Conservation (phyloP, 2,888 invertebrate species). For the Eledona agricola region DNA sequence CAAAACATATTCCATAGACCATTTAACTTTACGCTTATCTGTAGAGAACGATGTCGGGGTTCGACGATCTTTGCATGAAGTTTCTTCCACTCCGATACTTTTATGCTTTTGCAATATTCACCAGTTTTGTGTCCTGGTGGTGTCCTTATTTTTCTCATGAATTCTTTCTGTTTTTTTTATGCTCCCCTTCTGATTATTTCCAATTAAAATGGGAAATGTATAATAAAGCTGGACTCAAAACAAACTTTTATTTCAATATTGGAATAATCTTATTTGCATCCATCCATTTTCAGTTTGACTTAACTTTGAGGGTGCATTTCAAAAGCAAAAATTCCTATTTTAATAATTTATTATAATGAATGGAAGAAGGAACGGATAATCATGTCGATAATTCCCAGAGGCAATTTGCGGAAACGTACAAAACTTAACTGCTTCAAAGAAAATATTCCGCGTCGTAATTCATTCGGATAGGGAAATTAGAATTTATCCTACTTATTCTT, state of each 20-base stretch:
- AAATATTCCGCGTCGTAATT: slow-evolving; percentile 54
- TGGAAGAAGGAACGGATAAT: slow-evolving; percentile 27
- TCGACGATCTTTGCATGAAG: slow-evolving; percentile 38
- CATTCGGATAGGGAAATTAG: slow-evolving; percentile 54
- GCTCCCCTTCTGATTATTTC: too few relatives aligned
- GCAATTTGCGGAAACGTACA: slow-evolving; percentile 38
- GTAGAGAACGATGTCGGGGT: slow-evolving; percentile 37
- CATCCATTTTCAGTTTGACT: slow-evolving; percentile 2
- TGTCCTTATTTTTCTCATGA: too few relatives aligned
- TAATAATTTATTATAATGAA: slow-evolving; percentile 31
- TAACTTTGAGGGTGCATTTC: too few relatives aligned
- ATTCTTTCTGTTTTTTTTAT: too few relatives aligned
- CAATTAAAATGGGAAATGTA: too few relatives aligned
- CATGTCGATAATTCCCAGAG: slow-evolving; percentile 36
- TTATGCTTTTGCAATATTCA: slow-evolving; percentile 39
- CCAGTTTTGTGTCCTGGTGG: too few relatives aligned
- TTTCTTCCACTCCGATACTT: slow-evolving; percentile 40
- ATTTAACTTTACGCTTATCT: slow-evolving; percentile 46
- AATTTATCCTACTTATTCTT: slow-evolving; percentile 53
- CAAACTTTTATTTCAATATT: background rate
- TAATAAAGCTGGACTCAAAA: too few relatives aligned
- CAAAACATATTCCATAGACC: slow-evolving; percentile 46
- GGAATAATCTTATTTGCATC: slow-evolving; percentile 3
- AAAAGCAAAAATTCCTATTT: slow-evolving; percentile 18
- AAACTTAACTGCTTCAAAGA: slow-evolving; percentile 50